A percentile compares a stretch with the other conserved stretches of the same genome.
Conservation (phyloP, 2,113 vertebrate genomes). For the Prunella fulvescens region DNA sequence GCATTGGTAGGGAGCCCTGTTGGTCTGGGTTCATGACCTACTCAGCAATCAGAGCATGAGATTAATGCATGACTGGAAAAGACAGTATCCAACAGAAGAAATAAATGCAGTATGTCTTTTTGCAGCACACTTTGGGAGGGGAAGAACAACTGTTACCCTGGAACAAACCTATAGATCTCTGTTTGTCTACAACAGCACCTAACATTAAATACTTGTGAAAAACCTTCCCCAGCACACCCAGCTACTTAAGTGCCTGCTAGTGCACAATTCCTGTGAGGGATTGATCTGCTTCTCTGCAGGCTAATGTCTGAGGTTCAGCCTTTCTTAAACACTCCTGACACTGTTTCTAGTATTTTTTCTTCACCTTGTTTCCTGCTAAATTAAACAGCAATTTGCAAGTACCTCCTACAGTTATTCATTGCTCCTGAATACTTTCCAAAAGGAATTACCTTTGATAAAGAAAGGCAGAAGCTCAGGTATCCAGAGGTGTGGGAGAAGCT, state of each 20-base stretch:
- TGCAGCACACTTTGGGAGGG: background rate
- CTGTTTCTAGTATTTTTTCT: background rate
- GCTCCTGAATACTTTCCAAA: background rate
- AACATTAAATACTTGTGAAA: background rate
- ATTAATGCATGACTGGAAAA: background rate
- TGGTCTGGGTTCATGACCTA: background rate
- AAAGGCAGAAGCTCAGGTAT: background rate
- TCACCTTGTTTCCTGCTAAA: background rate
- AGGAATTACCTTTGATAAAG: background rate
- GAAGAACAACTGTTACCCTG: background rate
- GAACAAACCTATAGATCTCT: background rate
- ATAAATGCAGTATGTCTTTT: background rate
- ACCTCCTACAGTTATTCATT: background rate
- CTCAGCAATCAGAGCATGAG: background rate
- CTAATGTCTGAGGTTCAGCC: background rate
- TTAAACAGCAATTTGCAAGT: background rate
- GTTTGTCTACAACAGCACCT: background rate
- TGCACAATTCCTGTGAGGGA: background rate
- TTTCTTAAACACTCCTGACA: background rate
- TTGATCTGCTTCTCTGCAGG: background rate
- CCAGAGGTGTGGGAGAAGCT: background rate
- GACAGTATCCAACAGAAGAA: background rate
- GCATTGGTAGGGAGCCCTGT: background rate
- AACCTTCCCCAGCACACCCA: background rate
- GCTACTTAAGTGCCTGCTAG: background rate